phyloP scores from a whole-genome alignment of 2,113 vertebrate genomes.

The Oreochromis tanganicae region DNA sequence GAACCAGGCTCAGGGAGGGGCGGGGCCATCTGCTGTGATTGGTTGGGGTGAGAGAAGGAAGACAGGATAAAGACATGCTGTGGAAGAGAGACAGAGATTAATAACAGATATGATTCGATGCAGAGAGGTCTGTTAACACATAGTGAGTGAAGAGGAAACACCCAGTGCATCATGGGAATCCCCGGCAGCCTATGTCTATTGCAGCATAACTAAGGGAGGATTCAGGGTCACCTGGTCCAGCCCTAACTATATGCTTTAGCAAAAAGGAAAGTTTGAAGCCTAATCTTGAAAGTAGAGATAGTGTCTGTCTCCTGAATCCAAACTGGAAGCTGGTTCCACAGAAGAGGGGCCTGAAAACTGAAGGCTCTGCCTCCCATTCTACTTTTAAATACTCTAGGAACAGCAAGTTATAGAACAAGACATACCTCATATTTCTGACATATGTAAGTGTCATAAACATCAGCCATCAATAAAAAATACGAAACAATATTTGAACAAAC shows the following conservation, averaged over 20 bases:
- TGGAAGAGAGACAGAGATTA: not conserved
- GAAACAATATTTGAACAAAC: not conserved
- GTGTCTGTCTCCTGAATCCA: not conserved
- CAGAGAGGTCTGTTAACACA: no score
- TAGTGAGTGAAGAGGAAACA: no score
- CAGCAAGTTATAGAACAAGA: not conserved
- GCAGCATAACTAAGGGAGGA: no score
- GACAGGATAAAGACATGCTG: not conserved
- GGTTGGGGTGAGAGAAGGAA: accelerated
- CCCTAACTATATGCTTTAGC: no score
- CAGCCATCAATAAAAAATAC: not conserved
- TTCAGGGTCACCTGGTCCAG: no score
- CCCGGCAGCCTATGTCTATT: no score
- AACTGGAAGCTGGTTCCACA: not conserved
- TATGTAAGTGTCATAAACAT: not conserved
- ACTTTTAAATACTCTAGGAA: not conserved
- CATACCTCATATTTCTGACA: not conserved
- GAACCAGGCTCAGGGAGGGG: not conserved
- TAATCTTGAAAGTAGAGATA: not conserved
- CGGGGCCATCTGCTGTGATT: accelerated
- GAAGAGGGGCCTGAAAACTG: not conserved
- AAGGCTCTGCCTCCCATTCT: not conserved
- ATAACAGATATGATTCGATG: not conserved
- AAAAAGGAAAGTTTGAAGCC: not conserved
- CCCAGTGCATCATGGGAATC: no score